Percentiles rank a stretch among this genome's conserved stretches.
phyloP scores from a whole-genome alignment of 1,140 invertebrate species.

The Eupeodes corollae region DNA sequence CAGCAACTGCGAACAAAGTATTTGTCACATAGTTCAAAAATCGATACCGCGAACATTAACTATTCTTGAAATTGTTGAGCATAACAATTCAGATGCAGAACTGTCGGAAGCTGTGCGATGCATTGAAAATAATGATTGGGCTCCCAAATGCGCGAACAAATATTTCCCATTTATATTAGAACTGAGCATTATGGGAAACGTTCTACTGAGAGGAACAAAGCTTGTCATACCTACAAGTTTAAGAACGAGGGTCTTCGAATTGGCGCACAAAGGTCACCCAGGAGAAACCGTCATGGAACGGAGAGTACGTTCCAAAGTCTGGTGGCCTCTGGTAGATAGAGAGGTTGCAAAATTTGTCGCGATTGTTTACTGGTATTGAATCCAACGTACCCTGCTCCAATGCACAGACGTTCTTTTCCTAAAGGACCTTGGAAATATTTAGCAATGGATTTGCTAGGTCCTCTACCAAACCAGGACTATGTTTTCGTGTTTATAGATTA shows the following conservation, averaged over 20 bases:
- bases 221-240: conserved; percentile 6
- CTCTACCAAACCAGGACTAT: conserved; percentile 22
- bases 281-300: conserved; percentile 42
- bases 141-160: neutral
- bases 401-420: conserved; percentile 23
- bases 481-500: conserved; percentile 18
- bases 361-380: conserved; percentile 25
- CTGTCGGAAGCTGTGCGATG: neutral
- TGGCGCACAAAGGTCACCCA: conserved; percentile 37
- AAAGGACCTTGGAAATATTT: conserved; percentile 26
- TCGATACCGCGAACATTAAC: conserved; percentile 3
- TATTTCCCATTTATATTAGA: conserved; percentile 1
- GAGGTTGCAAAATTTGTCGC: conserved; percentile 31
- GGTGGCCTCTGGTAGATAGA: conserved; percentile 39
- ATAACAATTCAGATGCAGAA: neutral
- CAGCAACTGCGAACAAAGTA: conserved; percentile 3
- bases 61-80: conserved; percentile 9
- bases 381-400: conserved; percentile 13
- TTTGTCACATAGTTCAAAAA: conserved; percentile 6
- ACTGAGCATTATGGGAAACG: neutral
- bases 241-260: conserved; percentile 9
- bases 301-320: conserved; percentile 39
- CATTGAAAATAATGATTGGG: neutral
- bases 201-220: neutral
- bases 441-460: conserved; percentile 26